A percentile compares a stretch with the other conserved stretches of the same genome.
These are phyloP conservation scores for Drosophila anceps DNA, from an alignment of 2,888 invertebrate species.

Conservation along the genomic window DNA sequence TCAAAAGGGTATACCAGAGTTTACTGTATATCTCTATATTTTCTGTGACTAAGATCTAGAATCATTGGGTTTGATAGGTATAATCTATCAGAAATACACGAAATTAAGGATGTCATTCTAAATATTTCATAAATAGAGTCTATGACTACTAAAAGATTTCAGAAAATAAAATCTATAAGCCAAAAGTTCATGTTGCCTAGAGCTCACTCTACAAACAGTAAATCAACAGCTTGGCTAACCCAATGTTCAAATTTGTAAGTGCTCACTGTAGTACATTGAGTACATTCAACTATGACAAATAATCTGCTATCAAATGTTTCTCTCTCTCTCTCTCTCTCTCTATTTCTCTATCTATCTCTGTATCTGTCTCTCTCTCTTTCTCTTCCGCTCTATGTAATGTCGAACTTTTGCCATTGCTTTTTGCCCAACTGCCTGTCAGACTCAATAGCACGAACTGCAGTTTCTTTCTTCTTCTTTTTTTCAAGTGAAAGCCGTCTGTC, in stretches of 20 bases:
- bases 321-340: neutral
- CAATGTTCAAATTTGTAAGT: neutral
- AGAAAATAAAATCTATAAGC: too few relatives aligned
- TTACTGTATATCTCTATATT: too few relatives aligned
- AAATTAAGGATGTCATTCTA: too few relatives aligned
- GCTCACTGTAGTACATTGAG: neutral
- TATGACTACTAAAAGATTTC: too few relatives aligned
- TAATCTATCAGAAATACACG: too few relatives aligned
- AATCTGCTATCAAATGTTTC: constrained; percentile 7
- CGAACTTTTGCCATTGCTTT: constrained; percentile 20
- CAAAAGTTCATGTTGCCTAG: too few relatives aligned
- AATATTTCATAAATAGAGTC: too few relatives aligned
- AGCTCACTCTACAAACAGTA: too few relatives aligned
- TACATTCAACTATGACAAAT: constrained; percentile 19
- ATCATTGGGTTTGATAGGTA: too few relatives aligned
- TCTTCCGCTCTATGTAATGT: neutral
- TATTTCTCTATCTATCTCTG: neutral
- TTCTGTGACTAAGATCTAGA: too few relatives aligned
- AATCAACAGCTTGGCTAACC: neutral
- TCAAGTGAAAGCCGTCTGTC: neutral
- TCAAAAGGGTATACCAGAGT: too few relatives aligned
- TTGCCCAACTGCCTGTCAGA: constrained; percentile 54
- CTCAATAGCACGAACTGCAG: constrained; percentile 51
- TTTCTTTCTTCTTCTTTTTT: constrained; percentile 12
- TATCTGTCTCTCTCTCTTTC: neutral